Conservation (phyloP, 2,797 vertebrate genomes). For the Rallus crepitans region DNA sequence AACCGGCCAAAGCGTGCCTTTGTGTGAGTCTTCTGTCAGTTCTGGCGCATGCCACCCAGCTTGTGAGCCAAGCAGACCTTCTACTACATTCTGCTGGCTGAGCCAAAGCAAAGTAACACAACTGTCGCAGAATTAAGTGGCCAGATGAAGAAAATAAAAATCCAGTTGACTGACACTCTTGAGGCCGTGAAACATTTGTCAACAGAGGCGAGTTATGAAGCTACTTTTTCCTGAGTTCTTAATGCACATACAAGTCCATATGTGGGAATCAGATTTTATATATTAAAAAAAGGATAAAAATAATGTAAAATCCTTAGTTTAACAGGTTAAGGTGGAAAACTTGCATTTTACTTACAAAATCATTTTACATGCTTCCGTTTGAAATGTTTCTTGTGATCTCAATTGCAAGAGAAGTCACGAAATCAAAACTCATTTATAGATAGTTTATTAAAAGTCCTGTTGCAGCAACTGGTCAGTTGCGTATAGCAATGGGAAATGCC, state of each 20-base stretch:
- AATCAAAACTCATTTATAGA: not conserved
- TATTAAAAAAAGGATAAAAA: not conserved
- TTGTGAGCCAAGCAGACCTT: not conserved
- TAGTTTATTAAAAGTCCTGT: not conserved
- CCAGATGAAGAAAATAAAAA: not conserved
- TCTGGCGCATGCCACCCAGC: not conserved
- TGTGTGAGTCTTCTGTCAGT: rapidly evolving
- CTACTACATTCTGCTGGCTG: not conserved
- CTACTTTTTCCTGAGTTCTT: not conserved
- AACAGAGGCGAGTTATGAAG: not conserved
- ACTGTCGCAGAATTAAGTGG: not conserved
- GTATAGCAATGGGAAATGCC: not conserved
- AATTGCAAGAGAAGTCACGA: not conserved
- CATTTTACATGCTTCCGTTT: not conserved
- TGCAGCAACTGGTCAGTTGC: not conserved
- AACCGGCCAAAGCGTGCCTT: not conserved
- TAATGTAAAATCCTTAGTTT: not conserved
- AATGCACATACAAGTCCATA: not conserved
- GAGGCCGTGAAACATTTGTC: not conserved
- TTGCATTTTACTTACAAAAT: not conserved
- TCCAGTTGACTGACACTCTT: not conserved
- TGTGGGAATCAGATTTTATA: not conserved
- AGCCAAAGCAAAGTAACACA: not conserved
- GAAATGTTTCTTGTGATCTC: not conserved
- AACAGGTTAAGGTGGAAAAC: not conserved